Base-by-base conservation (phyloP, 1,140 invertebrate species). In the Camponotus pennsylvanicus region DNA sequence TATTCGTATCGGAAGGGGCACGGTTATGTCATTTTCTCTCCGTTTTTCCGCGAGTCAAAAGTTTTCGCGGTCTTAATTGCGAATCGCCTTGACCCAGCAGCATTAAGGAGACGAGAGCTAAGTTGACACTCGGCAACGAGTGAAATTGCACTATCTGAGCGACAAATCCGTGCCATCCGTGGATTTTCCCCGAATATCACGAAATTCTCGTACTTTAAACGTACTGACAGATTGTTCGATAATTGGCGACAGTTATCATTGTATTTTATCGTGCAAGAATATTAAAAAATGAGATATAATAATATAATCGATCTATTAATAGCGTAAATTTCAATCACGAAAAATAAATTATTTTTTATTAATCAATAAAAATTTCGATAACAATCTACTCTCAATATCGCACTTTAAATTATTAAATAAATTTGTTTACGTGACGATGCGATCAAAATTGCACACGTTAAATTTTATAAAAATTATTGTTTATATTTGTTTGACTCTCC, bases 51-150 rank as follows among this genome's bases (percentile, higher is more conserved):
- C 5, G 13, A 80, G 21, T 34, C 49, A 7, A 73, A 73, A 83
- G 69, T 83, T 52, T 61, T 40, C 55, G 27, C 13, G 69, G 40
- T 83, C 69, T 83, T 83, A 83, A 83, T 83, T 69, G 57, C 55
- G 69, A 75, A 75, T 27, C 55, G 79, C 69, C 69, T 83, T 83
- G 67, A 83, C 79, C 79, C 42, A 32, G 69, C 67, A 83, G 55
- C 11, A 40, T 45, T 49, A 70, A 75, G 75, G 61, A 13, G 40
- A 83, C 18, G 55, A 61, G 40, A 83, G 52, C 55, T 18, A 83
- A 83, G 79, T 83, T 73, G 79, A 82, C 79, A 73, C 67, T 71
- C 49, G 15, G 34, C 45, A 69, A 82, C 40, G 69, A 83, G 55
- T 75, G 61, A 75, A 83, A 83, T 83, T 64, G 55, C 69, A 34